Percentiles rank a stretch among this genome's conserved stretches.
These are phyloP conservation scores for Nixonia krombeini DNA, from an alignment of 1,140 invertebrate species.

Conservation along the genomic window DNA sequence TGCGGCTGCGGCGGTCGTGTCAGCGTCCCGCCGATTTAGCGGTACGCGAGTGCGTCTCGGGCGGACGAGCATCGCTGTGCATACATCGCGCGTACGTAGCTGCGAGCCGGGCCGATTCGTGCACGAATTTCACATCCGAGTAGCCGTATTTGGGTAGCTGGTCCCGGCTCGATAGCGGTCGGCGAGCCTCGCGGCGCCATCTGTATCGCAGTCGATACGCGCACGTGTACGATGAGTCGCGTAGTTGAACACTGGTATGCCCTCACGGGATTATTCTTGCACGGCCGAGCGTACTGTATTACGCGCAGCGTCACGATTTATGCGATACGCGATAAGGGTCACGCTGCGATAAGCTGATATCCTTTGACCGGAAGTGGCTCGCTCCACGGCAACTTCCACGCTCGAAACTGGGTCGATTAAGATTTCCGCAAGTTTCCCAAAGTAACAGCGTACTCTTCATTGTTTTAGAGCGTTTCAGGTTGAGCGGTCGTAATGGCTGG, in stretches of 20 bases:
- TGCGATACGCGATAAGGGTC: constrained; percentile 28
- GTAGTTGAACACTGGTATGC: constrained; percentile 16
- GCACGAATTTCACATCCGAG: constrained; percentile 18
- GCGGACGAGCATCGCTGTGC: too few relatives aligned
- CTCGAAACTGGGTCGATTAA: neutral
- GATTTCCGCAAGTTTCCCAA: neutral
- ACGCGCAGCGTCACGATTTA: constrained; percentile 41
- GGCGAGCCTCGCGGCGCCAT: constrained; percentile 29
- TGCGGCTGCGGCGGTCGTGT: too few relatives aligned
- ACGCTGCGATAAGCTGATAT: constrained; percentile 42
- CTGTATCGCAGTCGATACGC: too few relatives aligned
- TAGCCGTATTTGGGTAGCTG: constrained; percentile 22
- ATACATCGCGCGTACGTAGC: neutral
- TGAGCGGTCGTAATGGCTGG: too few relatives aligned
- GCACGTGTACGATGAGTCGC: constrained; percentile 16
- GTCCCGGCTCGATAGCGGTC: constrained; percentile 16
- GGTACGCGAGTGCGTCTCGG: too few relatives aligned
- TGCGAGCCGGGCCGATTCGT: constrained; percentile 18
- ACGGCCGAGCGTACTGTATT: constrained; percentile 24
- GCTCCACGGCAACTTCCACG: neutral
- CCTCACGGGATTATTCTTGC: constrained; percentile 45
- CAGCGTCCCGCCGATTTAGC: constrained; percentile 12
- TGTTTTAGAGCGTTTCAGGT: too few relatives aligned
- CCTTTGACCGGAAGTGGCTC: constrained; percentile 11
- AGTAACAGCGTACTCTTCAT: too few relatives aligned